A percentile compares a stretch with the other conserved stretches of the same genome.
These are phyloP conservation scores for Leptoclinus maculatus DNA, from an alignment of 2,797 vertebrate species.

Conservation along the genomic window DNA sequence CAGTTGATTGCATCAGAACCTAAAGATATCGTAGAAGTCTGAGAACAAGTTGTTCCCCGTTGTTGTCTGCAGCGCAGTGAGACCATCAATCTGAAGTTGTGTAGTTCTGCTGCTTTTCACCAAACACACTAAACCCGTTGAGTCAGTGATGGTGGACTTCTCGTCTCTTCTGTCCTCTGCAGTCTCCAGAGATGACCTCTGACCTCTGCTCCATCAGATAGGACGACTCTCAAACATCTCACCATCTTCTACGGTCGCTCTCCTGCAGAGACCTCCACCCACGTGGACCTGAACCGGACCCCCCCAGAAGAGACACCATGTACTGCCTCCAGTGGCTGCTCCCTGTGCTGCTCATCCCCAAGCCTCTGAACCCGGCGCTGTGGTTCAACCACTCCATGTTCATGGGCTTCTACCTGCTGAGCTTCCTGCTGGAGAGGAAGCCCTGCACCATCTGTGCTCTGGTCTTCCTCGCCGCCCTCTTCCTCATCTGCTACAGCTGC, in stretches of 20 bases:
- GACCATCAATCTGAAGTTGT: too few relatives aligned
- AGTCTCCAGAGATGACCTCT: slow-evolving; percentile 63
- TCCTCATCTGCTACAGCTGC: slow-evolving; percentile 99
- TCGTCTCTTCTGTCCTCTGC: background rate
- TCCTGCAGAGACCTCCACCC: background rate
- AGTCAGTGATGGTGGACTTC: too few relatives aligned
- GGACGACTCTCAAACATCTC: background rate
- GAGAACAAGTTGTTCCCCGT: too few relatives aligned
- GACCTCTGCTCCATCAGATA: slow-evolving; percentile 53
- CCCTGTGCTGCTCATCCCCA: slow-evolving; percentile 98
- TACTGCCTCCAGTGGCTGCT: slow-evolving; percentile 99
- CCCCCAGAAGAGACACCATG: slow-evolving; percentile 77
- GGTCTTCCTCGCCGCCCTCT: slow-evolving; percentile 97
- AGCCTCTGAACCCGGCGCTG: slow-evolving; percentile 97
- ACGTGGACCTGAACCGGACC: too few relatives aligned
- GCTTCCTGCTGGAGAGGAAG: slow-evolving; percentile 98
- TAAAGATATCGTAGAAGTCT: too few relatives aligned
- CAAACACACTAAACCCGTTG: too few relatives aligned
- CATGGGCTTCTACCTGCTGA: slow-evolving; percentile 99
- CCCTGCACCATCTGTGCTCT: slow-evolving; percentile 99
- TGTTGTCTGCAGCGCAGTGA: too few relatives aligned
- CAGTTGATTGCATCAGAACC: too few relatives aligned
- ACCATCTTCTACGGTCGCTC: too few relatives aligned
- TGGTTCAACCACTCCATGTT: slow-evolving; percentile 99
- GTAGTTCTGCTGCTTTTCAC: too few relatives aligned